Evolutionary conservation across 1,140 invertebrate species (phyloP).

Genomic region (Diachasma alloeum): DNA sequence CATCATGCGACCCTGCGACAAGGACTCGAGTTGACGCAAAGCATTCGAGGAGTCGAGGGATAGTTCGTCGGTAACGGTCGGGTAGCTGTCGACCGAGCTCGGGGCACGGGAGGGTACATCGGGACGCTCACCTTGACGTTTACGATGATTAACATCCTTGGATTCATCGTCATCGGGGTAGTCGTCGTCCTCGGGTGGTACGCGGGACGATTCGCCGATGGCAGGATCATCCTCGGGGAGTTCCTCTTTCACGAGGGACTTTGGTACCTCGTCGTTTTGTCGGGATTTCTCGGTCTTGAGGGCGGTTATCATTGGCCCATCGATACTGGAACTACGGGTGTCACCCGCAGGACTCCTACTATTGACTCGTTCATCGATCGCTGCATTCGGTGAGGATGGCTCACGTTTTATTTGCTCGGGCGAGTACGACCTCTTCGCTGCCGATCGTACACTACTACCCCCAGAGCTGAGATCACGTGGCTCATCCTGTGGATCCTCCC

Average conservation of each 20-base stretch:
- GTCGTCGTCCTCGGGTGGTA: conserved; percentile 25
- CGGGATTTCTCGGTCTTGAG: conserved; percentile 29
- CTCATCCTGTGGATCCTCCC: conserved; percentile 48
- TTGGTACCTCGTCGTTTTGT: conserved; percentile 23
- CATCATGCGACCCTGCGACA: conserved; percentile 76
- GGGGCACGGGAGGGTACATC: conserved; percentile 63
- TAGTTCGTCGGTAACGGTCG: conserved; percentile 67
- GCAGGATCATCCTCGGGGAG: conserved; percentile 28
- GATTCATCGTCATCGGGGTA: conserved; percentile 30
- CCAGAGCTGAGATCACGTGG: conserved; percentile 58
- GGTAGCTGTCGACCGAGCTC: conserved; percentile 69
- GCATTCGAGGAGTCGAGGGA: conserved; percentile 75
- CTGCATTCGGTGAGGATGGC: neutral
- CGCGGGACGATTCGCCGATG: conserved; percentile 20
- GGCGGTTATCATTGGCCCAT: neutral
- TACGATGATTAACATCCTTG: conserved; percentile 23
- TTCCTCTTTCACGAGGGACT: conserved; percentile 27
- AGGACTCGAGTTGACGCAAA: conserved; percentile 79
- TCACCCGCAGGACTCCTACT: neutral
- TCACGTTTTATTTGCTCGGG: conserved; percentile 51
- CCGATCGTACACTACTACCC: too few relatives aligned
- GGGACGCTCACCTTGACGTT: conserved; percentile 63
- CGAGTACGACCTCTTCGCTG: conserved; percentile 42
- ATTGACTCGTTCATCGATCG: neutral
- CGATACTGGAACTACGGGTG: too few relatives aligned